Evolutionary conservation across 2,113 vertebrate genomes (phyloP), one percentile per base, ranked within the genome.

Genomic region (Phaetusa simplex): DNA sequence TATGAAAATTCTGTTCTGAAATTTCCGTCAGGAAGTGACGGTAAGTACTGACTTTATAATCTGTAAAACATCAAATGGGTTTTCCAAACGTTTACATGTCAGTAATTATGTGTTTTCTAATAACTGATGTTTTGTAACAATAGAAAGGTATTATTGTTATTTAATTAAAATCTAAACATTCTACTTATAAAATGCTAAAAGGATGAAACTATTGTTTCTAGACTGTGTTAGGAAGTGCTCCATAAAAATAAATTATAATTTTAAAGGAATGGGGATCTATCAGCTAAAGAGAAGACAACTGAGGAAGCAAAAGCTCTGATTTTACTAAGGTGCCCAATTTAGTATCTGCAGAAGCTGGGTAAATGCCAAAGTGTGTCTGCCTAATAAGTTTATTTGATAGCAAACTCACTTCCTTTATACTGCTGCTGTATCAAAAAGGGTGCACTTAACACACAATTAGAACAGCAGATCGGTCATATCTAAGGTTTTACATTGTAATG

Each of bases 31-130:
- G 81, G 69, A 93, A 91, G 83, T 18, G 27, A 95, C 27, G 30
- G 97, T 98, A 82, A 97, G 97, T 97, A 74, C 74, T 69, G 76
- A 88, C 67, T 95, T 94, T 90, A 65, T 91, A 32, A 78, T 91
- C 66, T 71, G 86, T 89, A 80, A 88, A 86, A 58, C 43, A 92
- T 59, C 50, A 85, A 36, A 70, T 29, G 22, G n/a, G 26, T 71
- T 84, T 93, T 81, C 36, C 58, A 96, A 80, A 80, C 23, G 36
- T 78, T 72, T 92, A 53, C 10, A 15, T 86, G 45, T 55, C 45
- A 74, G 47, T 34, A 91, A 67, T 30, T 59, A 21, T 19, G 4
- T 76, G 24, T 71, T 45, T 62, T 76, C 52, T 83, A 86, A 24
- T 82, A 89, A 66, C 5, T 36, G 58, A 53, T 50, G 16, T 11